Percentiles rank a stretch among this genome's conserved stretches.
Conservation (phyloP, 2,888 invertebrate genomes). For the Tridacna crocea region DNA sequence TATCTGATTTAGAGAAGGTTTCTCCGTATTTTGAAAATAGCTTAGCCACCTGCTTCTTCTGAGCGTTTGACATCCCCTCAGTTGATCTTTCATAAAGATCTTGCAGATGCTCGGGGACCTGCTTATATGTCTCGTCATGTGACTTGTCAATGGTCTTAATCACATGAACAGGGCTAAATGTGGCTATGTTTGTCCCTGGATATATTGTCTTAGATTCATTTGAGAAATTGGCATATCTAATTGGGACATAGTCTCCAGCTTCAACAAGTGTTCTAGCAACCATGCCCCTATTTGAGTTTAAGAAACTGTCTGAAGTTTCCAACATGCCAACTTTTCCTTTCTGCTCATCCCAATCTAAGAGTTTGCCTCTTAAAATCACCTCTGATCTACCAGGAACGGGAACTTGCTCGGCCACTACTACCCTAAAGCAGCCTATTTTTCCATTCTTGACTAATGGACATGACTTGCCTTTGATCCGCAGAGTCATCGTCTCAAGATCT, state of each 20-base stretch:
- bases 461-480: neutral
- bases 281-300: constrained; percentile 26
- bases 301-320: constrained; percentile 29
- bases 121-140: neutral
- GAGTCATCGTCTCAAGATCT: neutral
- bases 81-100: constrained; percentile 33
- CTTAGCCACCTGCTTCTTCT: constrained; percentile 26
- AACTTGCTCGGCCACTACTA: constrained; percentile 20
- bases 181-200: constrained; percentile 44
- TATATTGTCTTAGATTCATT: constrained; percentile 39
- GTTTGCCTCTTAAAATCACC: constrained; percentile 22
- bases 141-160: constrained; percentile 17
- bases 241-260: constrained; percentile 34
- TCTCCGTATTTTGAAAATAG: constrained; percentile 35
- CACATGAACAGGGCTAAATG: constrained; percentile 15
- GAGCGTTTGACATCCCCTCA: constrained; percentile 33
- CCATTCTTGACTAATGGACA: neutral
- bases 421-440: constrained; percentile 32
- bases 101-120: constrained; percentile 23
- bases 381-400: constrained; percentile 25
- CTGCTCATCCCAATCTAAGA: neutral
- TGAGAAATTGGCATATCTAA: constrained; percentile 51
- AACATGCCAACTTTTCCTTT: constrained; percentile 22
- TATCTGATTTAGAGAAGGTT: constrained; percentile 32
- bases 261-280: constrained; percentile 49